Percentiles rank a stretch among this genome's conserved stretches.
Conservation (phyloP, 1,140 invertebrate genomes). For the Calycopis cecrops region DNA sequence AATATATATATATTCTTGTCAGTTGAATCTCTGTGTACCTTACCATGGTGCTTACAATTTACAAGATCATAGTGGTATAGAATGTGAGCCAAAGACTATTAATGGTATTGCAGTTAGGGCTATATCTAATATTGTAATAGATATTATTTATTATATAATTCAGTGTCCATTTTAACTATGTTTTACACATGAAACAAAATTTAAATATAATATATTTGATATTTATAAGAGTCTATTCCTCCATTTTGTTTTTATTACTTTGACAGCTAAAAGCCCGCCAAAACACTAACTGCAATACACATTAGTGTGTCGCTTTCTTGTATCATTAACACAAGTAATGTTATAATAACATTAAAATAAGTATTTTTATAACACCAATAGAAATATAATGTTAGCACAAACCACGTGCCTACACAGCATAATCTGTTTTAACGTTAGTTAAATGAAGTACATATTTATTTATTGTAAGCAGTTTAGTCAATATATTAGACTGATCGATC, state of each 20-base stretch:
- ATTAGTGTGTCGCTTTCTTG: neutral
- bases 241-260: too few species aligned
- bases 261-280: too few species aligned
- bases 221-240: too few species aligned
- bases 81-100: neutral
- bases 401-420: constrained; percentile 27
- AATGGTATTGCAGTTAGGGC: neutral
- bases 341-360: neutral
- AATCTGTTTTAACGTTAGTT: constrained; percentile 21
- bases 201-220: too few species aligned
- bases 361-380: constrained; percentile 10
- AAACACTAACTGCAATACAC: neutral
- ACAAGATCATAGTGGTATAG: too few species aligned
- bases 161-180: too few species aligned
- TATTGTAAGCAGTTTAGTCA: constrained; percentile 47
- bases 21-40: constrained; percentile 7
- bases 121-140: too few species aligned
- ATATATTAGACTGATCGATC: constrained; percentile 61
- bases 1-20: neutral
- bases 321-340: neutral
- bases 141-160: too few species aligned
- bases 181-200: too few species aligned
- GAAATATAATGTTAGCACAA: constrained; percentile 16
- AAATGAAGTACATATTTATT: constrained; percentile 31
- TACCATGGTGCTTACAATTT: neutral